phyloP scores from a whole-genome alignment of 2,797 vertebrate species.

The Salmo trutta region DNA sequence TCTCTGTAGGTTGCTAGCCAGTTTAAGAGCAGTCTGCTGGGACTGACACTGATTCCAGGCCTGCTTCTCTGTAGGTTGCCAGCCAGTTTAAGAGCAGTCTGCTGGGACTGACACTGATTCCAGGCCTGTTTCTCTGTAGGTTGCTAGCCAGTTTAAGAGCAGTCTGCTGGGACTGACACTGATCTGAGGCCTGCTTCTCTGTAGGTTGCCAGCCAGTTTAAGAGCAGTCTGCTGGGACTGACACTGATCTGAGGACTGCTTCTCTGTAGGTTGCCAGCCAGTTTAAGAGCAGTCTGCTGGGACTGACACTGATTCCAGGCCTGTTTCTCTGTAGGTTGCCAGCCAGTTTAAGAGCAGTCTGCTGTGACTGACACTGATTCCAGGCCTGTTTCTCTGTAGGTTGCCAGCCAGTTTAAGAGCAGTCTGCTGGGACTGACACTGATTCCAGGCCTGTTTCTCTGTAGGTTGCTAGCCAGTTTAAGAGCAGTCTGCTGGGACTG shows the following conservation, averaged over 20 bases:
- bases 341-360: too few relatives aligned
- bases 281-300: conserved; percentile 93
- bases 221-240: too few relatives aligned
- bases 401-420: conserved; percentile 96
- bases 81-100: too few relatives aligned
- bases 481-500: too few relatives aligned
- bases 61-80: conserved; percentile 74
- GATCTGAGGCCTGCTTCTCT: conserved; percentile 21
- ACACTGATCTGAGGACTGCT: conserved; percentile 52
- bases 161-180: conserved; percentile 88
- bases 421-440: conserved; percentile 88
- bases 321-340: conserved; percentile 74
- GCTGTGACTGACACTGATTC: conserved; percentile 48
- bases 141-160: conserved; percentile 96
- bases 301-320: conserved; percentile 72
- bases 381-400: conserved; percentile 71
- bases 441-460: conserved; percentile 23
- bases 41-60: conserved; percentile 72
- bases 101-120: conserved; percentile 48
- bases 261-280: conserved; percentile 88
- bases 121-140: conserved; percentile 71
- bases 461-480: conserved; percentile 72
- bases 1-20: conserved; percentile 88
- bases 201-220: conserved; percentile 72
- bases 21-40: conserved; percentile 93